A percentile compares a stretch with the other conserved stretches of the same genome.
Evolutionary conservation across 64 coral and sea anemone genomes (phyloP).

Genomic region (Actinia equina): DNA sequence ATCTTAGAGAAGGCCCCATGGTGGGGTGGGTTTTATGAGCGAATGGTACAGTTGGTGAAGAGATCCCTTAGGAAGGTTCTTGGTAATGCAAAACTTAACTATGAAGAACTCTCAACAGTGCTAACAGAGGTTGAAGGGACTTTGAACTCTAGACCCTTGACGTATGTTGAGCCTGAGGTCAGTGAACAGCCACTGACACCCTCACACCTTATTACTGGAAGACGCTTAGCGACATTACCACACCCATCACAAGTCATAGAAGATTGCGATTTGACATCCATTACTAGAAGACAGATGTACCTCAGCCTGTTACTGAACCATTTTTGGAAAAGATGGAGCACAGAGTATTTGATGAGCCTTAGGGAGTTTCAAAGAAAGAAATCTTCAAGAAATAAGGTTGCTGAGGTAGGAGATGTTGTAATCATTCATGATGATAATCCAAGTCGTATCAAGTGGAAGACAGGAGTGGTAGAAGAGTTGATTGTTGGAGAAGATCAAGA

Average conservation of each 20-base stretch:
- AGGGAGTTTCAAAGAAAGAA: conserved; percentile 31
- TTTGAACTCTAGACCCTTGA: conserved; percentile 65
- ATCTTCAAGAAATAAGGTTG: neutral
- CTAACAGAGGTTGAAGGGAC: conserved; percentile 54
- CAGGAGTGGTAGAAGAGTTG: conserved; percentile 42
- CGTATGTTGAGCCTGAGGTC: conserved; percentile 47
- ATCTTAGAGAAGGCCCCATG: too few species aligned
- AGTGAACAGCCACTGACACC: conserved; percentile 40
- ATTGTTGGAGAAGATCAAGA: conserved; percentile 49
- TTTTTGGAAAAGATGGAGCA: conserved; percentile 50
- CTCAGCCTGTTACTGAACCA: neutral
- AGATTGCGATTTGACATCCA: too few species aligned
- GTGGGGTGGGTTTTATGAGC: too few species aligned
- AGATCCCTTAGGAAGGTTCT: conserved; percentile 9
- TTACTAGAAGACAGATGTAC: too few species aligned
- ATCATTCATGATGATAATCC: conserved; percentile 26
- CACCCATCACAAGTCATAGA: too few species aligned
- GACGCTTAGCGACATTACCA: neutral
- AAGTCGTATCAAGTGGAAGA: conserved; percentile 52
- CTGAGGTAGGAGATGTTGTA: conserved; percentile 37
- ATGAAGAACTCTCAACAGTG: conserved; percentile 66
- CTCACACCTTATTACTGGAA: conserved; percentile 59
- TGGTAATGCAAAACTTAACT: conserved; percentile 42
- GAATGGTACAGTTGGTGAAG: conserved; percentile 53
- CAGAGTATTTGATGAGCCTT: conserved; percentile 33